Evolutionary conservation across 2,888 invertebrate genomes (phyloP), one percentile per base, ranked within the genome.

Genomic region (Mesopsocus fuscifrons): DNA sequence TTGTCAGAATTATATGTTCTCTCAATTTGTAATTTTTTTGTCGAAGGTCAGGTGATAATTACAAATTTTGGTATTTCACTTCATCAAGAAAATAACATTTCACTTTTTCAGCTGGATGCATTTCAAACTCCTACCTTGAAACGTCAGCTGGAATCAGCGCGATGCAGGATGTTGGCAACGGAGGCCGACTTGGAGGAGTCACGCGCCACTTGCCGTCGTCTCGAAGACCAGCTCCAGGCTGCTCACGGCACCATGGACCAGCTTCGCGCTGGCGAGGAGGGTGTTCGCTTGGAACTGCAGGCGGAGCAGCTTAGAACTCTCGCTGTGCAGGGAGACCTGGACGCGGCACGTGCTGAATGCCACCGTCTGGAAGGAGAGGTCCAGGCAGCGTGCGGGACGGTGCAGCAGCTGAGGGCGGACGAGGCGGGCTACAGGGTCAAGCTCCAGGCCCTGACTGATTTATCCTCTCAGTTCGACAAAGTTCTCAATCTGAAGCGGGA

Each of bases 91-190:
- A n/a, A n/a, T n/a, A n/a, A n/a, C n/a, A n/a, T n/a, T n/a, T n/a
- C n/a, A n/a, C n/a, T n/a, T n/a, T 59, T 60, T 5, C 56, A 73
- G 72, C 62, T 74, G 53, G 71, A 72, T 54, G 74, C 71, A 38
- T 71, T 72, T 52, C 64, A 69, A 47, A 66, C 68, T 21, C 72
- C 74, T 5, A 55, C 57, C 33, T 55, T 71, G 41, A 64, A 63
- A 54, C 59, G 61, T 45, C 64, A 69, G 49, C 59, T 65, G 46
- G 64, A 66, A 43, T 64, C 61, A 47, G 62, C 64, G 52, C 62
- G 63, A 49, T 54, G 54, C 35, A 65, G 66, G 46, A 62, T 63
- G 52, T 54, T 65, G 46, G 56, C 61, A 47, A 58, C 64, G 42
- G 62, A 63, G 48, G 50, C 61, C 47, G 61, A 64, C 45, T 56